phyloP scores from a whole-genome alignment of 53 echinoderm and acorn worm genomes.

The Mesocentrotus franciscanus region DNA sequence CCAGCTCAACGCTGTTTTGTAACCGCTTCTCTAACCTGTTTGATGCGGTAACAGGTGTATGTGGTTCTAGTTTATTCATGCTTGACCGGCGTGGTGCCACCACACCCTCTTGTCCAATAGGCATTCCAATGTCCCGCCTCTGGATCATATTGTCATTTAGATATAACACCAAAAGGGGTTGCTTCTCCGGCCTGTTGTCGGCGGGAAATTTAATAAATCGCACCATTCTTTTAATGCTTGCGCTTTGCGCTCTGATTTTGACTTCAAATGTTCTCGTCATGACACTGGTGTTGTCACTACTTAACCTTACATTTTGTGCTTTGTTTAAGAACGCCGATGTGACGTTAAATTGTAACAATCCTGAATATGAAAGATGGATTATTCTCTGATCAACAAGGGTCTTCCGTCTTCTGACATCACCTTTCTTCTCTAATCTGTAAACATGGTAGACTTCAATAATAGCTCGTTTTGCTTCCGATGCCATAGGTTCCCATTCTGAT shows the following conservation, averaged over 20 bases:
- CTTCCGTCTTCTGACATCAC: constrained; percentile 58
- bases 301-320: background rate
- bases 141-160: constrained; percentile 85
- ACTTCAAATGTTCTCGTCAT: constrained; percentile 57
- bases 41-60: background rate
- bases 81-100: constrained; percentile 18
- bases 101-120: constrained; percentile 48
- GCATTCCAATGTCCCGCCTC: constrained; percentile 78
- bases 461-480: background rate
- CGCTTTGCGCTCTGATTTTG: constrained; percentile 47
- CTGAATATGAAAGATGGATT: constrained; percentile 74
- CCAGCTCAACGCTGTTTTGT: constrained; percentile 8
- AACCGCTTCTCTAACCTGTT: constrained; percentile 30
- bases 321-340: constrained; percentile 75
- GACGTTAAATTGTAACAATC: constrained; percentile 89
- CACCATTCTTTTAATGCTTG: constrained; percentile 32
- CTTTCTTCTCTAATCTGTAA: constrained; percentile 34
- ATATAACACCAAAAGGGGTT: constrained; percentile 80
- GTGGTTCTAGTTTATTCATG: background rate
- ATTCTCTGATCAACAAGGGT: constrained; percentile 74
- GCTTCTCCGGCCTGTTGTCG: constrained; percentile 66
- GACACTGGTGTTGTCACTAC: background rate
- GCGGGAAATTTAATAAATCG: constrained; percentile 67
- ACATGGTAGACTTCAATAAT: constrained; percentile 70
- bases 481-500: background rate